Evolutionary conservation across 2,888 invertebrate genomes (phyloP).

Genomic region (Noctua janthina): DNA sequence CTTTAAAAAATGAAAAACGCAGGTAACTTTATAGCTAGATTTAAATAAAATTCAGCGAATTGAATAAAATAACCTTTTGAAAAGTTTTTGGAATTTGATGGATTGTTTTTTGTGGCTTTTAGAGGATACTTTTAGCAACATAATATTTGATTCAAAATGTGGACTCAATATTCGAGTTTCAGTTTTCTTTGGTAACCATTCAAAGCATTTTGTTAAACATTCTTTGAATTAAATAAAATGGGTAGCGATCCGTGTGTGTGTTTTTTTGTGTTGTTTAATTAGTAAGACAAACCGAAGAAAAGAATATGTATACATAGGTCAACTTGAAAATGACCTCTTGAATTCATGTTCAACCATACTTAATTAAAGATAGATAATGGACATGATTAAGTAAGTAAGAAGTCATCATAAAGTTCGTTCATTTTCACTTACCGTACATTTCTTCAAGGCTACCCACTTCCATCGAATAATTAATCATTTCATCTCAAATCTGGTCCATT

Average conservation of each 20-base stretch:
- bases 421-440: conserved; percentile 35
- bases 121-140: neutral
- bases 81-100: conserved; percentile 27
- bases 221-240: neutral
- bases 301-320: neutral
- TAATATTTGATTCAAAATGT: conserved; percentile 15
- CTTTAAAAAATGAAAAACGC: conserved; percentile 53
- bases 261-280: neutral
- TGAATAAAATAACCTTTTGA: conserved; percentile 8
- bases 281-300: neutral
- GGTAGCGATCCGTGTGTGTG: neutral
- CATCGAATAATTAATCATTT: conserved; percentile 50
- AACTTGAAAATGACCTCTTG: neutral
- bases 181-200: conserved; percentile 3
- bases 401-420: conserved; percentile 42
- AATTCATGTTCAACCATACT: neutral
- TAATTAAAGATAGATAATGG: conserved; percentile 10
- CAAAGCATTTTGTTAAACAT: neutral
- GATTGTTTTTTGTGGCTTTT: conserved; percentile 28
- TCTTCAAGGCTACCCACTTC: conserved; percentile 50
- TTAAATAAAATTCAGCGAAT: conserved; percentile 38
- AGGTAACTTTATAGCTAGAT: conserved; percentile 32
- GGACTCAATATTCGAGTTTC: neutral
- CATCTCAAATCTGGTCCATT: conserved; percentile 56
- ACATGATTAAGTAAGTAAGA: conserved; percentile 13